Conservation (phyloP, 2,888 invertebrate species). For the Drosophila mettleri region DNA sequence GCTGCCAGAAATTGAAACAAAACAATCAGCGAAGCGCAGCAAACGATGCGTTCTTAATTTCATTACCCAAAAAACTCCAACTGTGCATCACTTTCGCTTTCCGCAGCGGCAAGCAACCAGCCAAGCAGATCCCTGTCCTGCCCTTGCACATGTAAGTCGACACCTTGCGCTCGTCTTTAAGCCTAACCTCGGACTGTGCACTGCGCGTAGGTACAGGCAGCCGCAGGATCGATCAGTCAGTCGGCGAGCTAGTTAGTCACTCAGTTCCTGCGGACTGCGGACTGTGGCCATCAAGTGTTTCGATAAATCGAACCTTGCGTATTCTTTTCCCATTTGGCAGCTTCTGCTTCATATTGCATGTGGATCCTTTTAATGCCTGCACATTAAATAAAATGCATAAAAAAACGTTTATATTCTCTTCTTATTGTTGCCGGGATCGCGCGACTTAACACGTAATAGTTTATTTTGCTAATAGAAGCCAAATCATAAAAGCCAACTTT, state of each 20-base stretch:
- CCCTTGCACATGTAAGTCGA: constrained; percentile 67
- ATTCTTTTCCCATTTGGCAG: constrained; percentile 8
- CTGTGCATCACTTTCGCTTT: constrained; percentile 75
- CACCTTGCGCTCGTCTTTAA: constrained; percentile 57
- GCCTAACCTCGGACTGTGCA: neutral
- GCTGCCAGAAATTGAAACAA: constrained; percentile 77
- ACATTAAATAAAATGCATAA: constrained; percentile 53
- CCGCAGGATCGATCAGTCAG: constrained; percentile 16
- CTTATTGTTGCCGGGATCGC: constrained; percentile 37
- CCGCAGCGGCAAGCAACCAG: constrained; percentile 11
- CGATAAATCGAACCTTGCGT: constrained; percentile 3
- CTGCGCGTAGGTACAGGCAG: constrained; percentile 20
- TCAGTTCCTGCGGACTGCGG: constrained; percentile 16
- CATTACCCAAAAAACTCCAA: constrained; percentile 74
- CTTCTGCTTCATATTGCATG: constrained; percentile 19
- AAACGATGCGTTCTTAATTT: constrained; percentile 81
- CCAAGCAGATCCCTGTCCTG: constrained; percentile 27
- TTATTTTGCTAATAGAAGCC: constrained; percentile 75
- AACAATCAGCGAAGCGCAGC: constrained; percentile 80
- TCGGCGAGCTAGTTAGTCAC: constrained; percentile 22
- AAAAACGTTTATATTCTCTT: constrained; percentile 31
- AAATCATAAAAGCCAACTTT: constrained; percentile 72
- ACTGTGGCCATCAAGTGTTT: constrained; percentile 9
- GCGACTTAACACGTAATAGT: constrained; percentile 72
- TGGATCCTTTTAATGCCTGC: constrained; percentile 30